Evolutionary conservation across 2,797 vertebrate species (phyloP).

Genomic region (Parambassis ranga): DNA sequence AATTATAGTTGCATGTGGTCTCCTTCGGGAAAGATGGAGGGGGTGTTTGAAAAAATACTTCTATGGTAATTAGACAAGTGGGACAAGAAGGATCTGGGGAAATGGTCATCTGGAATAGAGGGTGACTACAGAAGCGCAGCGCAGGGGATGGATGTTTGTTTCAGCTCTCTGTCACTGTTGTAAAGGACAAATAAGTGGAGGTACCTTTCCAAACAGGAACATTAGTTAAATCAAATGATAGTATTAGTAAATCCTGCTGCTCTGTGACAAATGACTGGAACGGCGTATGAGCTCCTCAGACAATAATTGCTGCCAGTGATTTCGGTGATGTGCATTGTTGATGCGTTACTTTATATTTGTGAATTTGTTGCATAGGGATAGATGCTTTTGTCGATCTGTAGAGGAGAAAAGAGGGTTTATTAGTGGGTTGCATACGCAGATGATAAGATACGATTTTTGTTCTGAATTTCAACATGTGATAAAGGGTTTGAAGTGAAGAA

Average conservation of each 20-base stretch:
- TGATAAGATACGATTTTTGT: too few species aligned
- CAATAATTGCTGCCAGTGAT: slow-evolving; percentile 32
- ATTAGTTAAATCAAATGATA: slow-evolving; percentile 52
- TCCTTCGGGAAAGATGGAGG: slow-evolving; percentile 77
- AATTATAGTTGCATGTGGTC: slow-evolving; percentile 85
- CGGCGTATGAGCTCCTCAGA: slow-evolving; percentile 18
- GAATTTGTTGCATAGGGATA: too few species aligned
- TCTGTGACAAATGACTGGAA: slow-evolving; percentile 44
- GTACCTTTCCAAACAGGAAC: slow-evolving; percentile 32
- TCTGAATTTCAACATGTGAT: too few species aligned
- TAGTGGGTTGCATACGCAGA: too few species aligned
- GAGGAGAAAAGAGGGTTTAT: too few species aligned
- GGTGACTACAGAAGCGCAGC: slow-evolving; percentile 49
- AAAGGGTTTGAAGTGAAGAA: too few species aligned
- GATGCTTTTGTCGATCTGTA: too few species aligned
- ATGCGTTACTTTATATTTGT: too few species aligned
- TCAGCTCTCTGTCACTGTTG: slow-evolving; percentile 35
- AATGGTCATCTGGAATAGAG: slow-evolving; percentile 66
- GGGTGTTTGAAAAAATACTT: slow-evolving; percentile 72
- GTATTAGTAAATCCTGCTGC: slow-evolving; percentile 24
- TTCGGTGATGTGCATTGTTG: too few species aligned
- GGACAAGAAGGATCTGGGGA: slow-evolving; percentile 69
- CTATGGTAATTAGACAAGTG: slow-evolving; percentile 78
- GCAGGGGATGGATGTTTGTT: slow-evolving; percentile 50
- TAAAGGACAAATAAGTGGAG: slow-evolving; percentile 59